phyloP scores from a whole-genome alignment of 2,888 invertebrate species.

The Drymonia ruficornis region DNA sequence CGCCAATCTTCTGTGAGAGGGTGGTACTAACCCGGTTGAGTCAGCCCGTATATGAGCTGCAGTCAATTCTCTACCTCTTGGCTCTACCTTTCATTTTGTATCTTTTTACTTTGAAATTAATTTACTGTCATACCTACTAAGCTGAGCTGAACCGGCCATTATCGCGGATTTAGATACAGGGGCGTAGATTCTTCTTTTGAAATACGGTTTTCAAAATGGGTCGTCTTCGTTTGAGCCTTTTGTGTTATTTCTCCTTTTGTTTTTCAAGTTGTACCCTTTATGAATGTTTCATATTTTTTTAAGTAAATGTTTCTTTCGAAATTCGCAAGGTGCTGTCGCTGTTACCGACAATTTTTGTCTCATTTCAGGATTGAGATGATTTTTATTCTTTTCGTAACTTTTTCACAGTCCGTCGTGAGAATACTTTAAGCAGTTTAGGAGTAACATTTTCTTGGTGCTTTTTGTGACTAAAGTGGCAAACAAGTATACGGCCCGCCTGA shows the following conservation, averaged over 20 bases:
- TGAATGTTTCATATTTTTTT: constrained; percentile 39
- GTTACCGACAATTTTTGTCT: constrained; percentile 15
- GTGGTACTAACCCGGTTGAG: no score
- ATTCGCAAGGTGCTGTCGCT: constrained; percentile 10
- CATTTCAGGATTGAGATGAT: constrained; percentile 8
- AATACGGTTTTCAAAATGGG: constrained; percentile 40
- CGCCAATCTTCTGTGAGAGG: no score
- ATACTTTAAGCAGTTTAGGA: no score
- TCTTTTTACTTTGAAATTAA: no score
- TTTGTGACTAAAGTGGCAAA: no score
- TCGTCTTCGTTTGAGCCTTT: constrained; percentile 37
- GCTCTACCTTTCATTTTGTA: no score
- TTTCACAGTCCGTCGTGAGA: no score
- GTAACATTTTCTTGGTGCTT: no score
- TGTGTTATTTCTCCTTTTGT: constrained; percentile 33
- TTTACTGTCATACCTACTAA: neutral
- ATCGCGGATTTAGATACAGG: constrained; percentile 35
- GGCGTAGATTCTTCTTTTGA: constrained; percentile 28
- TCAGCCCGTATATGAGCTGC: no score
- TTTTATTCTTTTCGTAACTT: no score
- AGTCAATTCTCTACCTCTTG: no score
- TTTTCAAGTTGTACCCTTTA: constrained; percentile 12
- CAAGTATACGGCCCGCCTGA: no score
- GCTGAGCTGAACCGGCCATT: constrained; percentile 22
- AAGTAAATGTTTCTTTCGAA: constrained; percentile 28